phyloP scores from a whole-genome alignment of 2,888 invertebrate species.

The Cosmia trapezina region DNA sequence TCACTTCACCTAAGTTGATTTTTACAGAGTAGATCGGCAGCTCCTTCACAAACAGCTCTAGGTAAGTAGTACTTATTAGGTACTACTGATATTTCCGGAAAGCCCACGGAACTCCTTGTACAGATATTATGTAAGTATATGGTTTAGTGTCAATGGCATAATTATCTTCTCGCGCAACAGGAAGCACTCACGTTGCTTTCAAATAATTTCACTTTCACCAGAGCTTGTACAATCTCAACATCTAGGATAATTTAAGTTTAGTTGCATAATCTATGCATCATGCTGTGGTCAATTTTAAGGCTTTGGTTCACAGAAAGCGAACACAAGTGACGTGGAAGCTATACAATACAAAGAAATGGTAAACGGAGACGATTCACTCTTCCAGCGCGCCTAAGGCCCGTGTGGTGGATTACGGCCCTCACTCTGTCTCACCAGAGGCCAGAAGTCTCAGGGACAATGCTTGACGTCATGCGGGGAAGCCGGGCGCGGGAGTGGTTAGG shows the following conservation, averaged over 20 bases:
- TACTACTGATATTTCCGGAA: conserved; percentile 10
- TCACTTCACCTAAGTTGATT: too few species aligned
- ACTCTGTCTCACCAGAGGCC: too few species aligned
- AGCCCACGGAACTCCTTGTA: conserved; percentile 7
- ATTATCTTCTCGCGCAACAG: conserved; percentile 41
- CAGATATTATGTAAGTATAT: conserved; percentile 27
- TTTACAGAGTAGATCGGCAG: too few species aligned
- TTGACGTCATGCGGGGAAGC: too few species aligned
- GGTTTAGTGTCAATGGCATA: conserved; percentile 40
- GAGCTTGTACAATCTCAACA: conserved; percentile 21
- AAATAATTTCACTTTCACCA: conserved; percentile 51
- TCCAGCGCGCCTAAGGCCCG: neutral
- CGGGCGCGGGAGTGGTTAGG: too few species aligned
- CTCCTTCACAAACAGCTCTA: neutral
- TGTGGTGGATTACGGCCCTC: neutral
- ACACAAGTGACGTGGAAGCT: neutral
- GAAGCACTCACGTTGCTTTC: conserved; percentile 36
- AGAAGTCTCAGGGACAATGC: too few species aligned
- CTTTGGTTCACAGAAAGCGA: neutral
- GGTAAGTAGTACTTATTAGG: neutral
- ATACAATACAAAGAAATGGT: neutral
- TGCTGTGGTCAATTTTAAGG: conserved; percentile 37
- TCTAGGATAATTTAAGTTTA: conserved; percentile 55
- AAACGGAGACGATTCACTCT: too few species aligned
- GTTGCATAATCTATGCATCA: conserved; percentile 49